A percentile compares a stretch with the other conserved stretches of the same genome.
Evolutionary conservation across 2,797 vertebrate genomes (phyloP).

Genomic region (Phalanger gymnotis): DNA sequence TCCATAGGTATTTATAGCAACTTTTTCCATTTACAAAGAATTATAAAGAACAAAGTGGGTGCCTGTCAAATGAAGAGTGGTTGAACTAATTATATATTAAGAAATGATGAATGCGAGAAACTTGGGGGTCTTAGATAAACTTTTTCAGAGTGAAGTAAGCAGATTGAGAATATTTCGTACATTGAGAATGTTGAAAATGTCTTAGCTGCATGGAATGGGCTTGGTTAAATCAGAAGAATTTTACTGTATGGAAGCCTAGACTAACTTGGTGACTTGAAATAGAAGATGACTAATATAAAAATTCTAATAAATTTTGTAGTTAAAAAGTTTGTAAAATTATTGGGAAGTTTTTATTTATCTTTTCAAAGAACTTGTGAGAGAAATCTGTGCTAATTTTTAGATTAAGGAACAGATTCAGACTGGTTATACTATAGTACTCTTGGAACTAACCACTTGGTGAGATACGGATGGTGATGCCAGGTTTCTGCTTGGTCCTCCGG

Average conservation of each 20-base stretch:
- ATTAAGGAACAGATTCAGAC: not conserved
- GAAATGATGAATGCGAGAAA: not conserved
- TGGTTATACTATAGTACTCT: not conserved
- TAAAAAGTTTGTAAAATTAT: conserved; percentile 2
- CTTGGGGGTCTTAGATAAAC: not conserved
- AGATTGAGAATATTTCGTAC: not conserved
- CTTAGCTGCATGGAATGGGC: conserved; percentile 25
- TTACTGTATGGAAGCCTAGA: conserved; percentile 43
- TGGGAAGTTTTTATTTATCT: conserved; percentile 8
- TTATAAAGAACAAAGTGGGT: not conserved
- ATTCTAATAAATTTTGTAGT: not conserved
- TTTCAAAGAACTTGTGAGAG: not conserved
- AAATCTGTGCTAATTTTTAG: not conserved
- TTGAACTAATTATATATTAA: too few relatives aligned
- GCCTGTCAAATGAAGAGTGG: not conserved
- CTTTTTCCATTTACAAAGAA: not conserved
- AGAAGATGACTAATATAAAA: conserved; percentile 27
- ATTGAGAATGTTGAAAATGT: not conserved
- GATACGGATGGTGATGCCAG: not conserved
- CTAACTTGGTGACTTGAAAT: conserved; percentile 42
- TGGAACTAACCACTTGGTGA: not conserved
- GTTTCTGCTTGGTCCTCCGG: not conserved
- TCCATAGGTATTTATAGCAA: not conserved
- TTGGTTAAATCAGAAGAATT: conserved; percentile 9
- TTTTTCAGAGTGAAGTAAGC: not conserved